Evolutionary conservation across 2,888 invertebrate species (phyloP), one percentile per base, ranked within the genome.

Genomic region (Coenonympha arcania): DNA sequence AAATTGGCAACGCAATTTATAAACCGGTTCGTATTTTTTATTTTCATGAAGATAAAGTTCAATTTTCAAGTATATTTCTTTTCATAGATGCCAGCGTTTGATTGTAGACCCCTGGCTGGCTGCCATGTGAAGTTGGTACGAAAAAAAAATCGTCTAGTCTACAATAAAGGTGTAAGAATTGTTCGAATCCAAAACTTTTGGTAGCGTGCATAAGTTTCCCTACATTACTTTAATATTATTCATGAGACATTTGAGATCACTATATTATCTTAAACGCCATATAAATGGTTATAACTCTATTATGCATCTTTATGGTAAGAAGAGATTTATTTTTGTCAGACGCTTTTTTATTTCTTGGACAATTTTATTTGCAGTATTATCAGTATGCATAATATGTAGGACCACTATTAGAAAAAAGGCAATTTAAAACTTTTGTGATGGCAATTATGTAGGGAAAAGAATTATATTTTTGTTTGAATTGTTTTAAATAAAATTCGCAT

Each of bases 101-200:
- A 59, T 62, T 62, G 61, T 67, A 55, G 58, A 62, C 66, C 60
- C 63, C 76, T 82, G 84, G 83, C 77, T 60, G 65, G 55, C 58
- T 75, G 81, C 83, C 82, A 84, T 63, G 65, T 60, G 63, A 67
- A 69, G 68, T 69, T 67, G 73, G 64, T 61, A 62, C 66, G 64
- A 68, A 78, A 77, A 79, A n/a, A n/a, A 80, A 71, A 70, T 64
- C 61, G 73, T 72, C 74, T 73, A 71, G 69, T 68, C 61, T 61
- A 60, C 67, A 68, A 73, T 74, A 75, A 79, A 76, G 76, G 76
- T 78, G 74, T 72, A 71, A 67, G 69, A 71, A 74, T 76, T 71
- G 69, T 77, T 77, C 69, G 69, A 69, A 72, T 77, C 69, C 59
- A 63, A 66, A 72, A 73, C 70, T 71, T 39, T 74, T 61, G 54